phyloP scores from a whole-genome alignment of 2,888 invertebrate genomes.

The Horisme vitalbata region DNA sequence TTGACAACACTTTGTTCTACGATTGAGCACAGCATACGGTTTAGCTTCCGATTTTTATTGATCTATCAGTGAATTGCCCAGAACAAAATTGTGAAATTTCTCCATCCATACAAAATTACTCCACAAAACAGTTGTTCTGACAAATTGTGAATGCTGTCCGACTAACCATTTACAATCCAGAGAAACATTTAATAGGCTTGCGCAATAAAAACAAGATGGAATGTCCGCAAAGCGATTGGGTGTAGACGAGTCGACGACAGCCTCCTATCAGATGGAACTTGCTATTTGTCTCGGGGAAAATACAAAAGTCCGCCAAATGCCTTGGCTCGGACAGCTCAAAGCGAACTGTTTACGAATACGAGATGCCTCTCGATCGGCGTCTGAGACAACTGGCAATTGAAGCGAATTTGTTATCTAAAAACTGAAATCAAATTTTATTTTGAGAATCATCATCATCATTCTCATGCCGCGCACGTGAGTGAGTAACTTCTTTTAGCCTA shows the following conservation, averaged over 20 bases:
- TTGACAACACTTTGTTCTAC: too few relatives aligned
- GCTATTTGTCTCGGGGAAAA: conserved; percentile 71
- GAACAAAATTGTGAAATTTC: too few relatives aligned
- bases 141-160: conserved; percentile 17
- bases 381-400: conserved; percentile 1
- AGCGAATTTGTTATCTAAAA: too few relatives aligned
- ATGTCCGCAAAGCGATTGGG: conserved; percentile 69
- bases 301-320: conserved; percentile 67
- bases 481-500: too few relatives aligned
- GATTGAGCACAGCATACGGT: too few relatives aligned
- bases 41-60: too few relatives aligned
- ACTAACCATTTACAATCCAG: conserved; percentile 19
- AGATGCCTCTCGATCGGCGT: conserved; percentile 40
- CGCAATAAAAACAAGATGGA: conserved; percentile 62
- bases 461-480: too few relatives aligned
- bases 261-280: conserved; percentile 74
- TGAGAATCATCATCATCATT: too few relatives aligned
- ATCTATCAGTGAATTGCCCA: too few relatives aligned
- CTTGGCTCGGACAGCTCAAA: conserved; percentile 56
- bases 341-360: conserved; percentile 56
- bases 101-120: too few relatives aligned
- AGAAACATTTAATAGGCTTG: conserved; percentile 40
- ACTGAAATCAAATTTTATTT: too few relatives aligned
- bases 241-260: conserved; percentile 71
- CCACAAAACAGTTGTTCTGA: background rate